Base-by-base conservation (phyloP, 2,888 invertebrate species). In the Sinotaia quadrata region DNA sequence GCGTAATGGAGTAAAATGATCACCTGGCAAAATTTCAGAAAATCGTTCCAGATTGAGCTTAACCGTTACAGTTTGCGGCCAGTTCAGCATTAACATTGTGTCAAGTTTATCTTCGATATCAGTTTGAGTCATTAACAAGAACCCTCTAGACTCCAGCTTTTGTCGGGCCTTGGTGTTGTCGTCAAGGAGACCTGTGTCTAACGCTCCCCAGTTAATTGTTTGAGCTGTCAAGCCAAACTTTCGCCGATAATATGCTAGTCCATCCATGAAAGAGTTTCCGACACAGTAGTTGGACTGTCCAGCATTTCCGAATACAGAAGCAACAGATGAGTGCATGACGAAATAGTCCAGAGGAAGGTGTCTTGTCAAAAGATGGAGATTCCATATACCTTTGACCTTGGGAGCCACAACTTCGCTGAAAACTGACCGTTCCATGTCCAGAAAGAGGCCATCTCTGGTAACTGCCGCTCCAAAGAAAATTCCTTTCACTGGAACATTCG, bases 391-490 rank as follows among this genome's bases (percentile, higher is more conserved):
- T n/a, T 72, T 56, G 1, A 83, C 74, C 68, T 83, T 83, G 10
- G 83, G 79, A 2, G 69, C 54, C 34, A 78, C 33, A 0, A 75
- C 78, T 31, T 57, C 69, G 18, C 61, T 57, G 8, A 81, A 69
- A 12, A 67, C 68, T 21, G 75, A 69, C 41, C 57, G 41, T 3
- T 73, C 71, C 69, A 78, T 68, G 15, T 71, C 67, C 1, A 65
- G 21, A 2, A 79, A 56, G 1, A 74, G 44, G 15, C 67, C 59
- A 61, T 78, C 76, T 12, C 73, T 67, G 1, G 79, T 58, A 15
- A 81, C 75, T 34, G 77, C 81, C 0, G 79, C 81, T 10, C 80
- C 79, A 57, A 79, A 78, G 62, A 84, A 79, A 21, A 84, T 67
- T 4, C 84, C 82, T 61, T 76, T 76, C 4, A 79, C 51, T 8